Evolutionary conservation across 2,888 invertebrate species (phyloP).

Genomic region (Limnephilus rhombicus): DNA sequence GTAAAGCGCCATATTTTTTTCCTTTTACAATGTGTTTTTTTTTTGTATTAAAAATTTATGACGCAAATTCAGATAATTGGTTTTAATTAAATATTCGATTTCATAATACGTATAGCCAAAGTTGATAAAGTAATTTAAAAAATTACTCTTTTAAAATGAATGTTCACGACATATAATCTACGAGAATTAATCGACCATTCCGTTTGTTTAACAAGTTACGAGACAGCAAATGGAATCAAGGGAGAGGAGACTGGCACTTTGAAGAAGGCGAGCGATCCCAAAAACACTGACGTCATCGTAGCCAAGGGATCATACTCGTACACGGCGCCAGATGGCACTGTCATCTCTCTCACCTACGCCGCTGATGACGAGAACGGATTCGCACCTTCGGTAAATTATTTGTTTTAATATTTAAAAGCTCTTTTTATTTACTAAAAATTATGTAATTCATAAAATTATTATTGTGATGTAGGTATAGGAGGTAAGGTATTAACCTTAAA

Average conservation of each 20-base stretch:
- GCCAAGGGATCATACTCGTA: constrained; percentile 82
- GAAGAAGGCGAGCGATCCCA: constrained; percentile 79
- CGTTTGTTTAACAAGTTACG: constrained; percentile 74
- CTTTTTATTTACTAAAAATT: not conserved
- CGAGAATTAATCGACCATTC: not conserved
- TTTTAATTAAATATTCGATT: no score
- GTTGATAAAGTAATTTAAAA: no score
- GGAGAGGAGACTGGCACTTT: constrained; percentile 81
- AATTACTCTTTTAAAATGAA: no score
- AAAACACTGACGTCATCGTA: constrained; percentile 77
- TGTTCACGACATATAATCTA: no score
- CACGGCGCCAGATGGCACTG: constrained; percentile 82
- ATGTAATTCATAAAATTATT: not conserved
- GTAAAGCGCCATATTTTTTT: no score
- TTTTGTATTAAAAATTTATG: no score
- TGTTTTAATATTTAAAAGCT: not conserved
- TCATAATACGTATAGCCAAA: no score
- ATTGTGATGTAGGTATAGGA: not conserved
- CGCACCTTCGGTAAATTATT: constrained; percentile 76
- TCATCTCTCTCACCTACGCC: constrained; percentile 80
- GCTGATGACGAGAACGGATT: constrained; percentile 86
- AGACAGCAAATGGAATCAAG: constrained; percentile 82
- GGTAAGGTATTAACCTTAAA: no score
- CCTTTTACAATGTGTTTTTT: no score
- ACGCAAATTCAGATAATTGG: no score